Conservation (phyloP, 2,888 invertebrate species). For the Sarcophaga caerulescens region DNA sequence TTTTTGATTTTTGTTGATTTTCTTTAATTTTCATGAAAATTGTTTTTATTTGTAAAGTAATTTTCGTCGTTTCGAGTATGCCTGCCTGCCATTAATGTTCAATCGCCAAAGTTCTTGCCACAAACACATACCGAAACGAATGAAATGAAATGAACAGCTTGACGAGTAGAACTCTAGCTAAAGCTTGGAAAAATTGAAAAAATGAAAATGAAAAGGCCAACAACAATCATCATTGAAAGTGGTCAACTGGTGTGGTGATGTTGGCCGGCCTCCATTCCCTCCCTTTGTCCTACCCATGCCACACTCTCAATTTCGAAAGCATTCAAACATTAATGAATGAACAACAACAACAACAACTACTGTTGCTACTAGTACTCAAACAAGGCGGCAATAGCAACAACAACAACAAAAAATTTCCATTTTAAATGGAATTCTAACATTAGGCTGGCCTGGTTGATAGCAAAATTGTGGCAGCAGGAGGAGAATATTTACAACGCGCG, state of each 20-base stretch:
- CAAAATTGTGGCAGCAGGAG: constrained; percentile 60
- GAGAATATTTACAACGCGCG: constrained; percentile 51
- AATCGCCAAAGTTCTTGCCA: constrained; percentile 38
- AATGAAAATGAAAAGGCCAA: constrained; percentile 34
- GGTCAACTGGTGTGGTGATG: constrained; percentile 52
- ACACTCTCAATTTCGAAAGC: constrained; percentile 59
- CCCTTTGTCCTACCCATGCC: constrained; percentile 14
- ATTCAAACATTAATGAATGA: constrained; percentile 62
- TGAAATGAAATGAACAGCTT: constrained; percentile 1
- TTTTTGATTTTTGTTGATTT: background rate
- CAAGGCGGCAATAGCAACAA: too few relatives aligned
- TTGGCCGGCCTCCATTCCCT: too few relatives aligned
- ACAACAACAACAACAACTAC: constrained; percentile 34
- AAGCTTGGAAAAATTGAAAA: background rate
- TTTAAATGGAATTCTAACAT: constrained; percentile 59
- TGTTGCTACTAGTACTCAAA: too few relatives aligned
- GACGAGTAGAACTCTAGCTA: background rate
- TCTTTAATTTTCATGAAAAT: constrained; percentile 20
- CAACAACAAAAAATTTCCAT: constrained; percentile 45
- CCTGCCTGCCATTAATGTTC: constrained; percentile 42
- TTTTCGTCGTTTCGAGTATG: background rate
- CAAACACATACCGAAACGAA: background rate
- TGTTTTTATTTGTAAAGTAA: constrained; percentile 15
- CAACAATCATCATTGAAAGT: constrained; percentile 35
- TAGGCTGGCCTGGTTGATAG: constrained; percentile 12